Evolutionary conservation across 2,113 vertebrate genomes (phyloP).

Genomic region (Callionymus lyra): DNA sequence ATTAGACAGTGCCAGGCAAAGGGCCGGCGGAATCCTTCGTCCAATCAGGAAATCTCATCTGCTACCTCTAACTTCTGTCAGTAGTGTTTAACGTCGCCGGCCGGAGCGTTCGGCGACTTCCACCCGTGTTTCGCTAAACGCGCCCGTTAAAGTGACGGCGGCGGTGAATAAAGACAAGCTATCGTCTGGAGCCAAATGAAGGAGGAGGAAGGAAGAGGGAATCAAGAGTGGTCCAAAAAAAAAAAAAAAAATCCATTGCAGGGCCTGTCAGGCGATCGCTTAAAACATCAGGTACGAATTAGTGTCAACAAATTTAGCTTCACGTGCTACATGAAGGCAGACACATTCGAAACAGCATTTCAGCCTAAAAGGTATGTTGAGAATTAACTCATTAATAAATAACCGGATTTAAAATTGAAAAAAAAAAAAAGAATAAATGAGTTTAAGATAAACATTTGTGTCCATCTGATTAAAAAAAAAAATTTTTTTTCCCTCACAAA

Average conservation of each 20-base stretch:
- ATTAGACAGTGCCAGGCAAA: constrained; percentile 93
- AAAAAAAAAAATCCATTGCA: constrained; percentile 45
- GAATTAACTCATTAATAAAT: too few relatives aligned
- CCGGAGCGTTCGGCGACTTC: constrained; percentile 50
- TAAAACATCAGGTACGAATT: constrained; percentile 29
- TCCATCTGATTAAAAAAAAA: too few relatives aligned
- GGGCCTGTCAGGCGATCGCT: constrained; percentile 42
- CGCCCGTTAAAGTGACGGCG: constrained; percentile 57
- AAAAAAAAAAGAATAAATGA: too few relatives aligned
- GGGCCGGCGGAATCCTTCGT: constrained; percentile 76
- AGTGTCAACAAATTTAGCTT: constrained; percentile 32
- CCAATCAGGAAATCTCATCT: constrained; percentile 94
- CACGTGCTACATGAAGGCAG: constrained; percentile 28
- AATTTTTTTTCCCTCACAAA: too few relatives aligned
- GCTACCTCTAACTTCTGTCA: constrained; percentile 87
- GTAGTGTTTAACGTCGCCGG: constrained; percentile 78
- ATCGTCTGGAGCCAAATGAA: constrained; percentile 12
- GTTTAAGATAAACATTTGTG: too few relatives aligned
- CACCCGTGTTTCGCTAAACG: constrained; percentile 60
- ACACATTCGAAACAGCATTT: constrained; percentile 22
- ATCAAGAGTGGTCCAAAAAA: constrained; percentile 33
- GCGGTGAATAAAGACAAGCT: constrained; percentile 46
- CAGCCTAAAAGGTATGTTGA: too few relatives aligned
- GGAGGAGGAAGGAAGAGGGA: constrained; percentile 15
- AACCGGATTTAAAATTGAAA: too few relatives aligned